These are phyloP conservation scores for Hiodon tergisus DNA, from an alignment of 2,113 vertebrate species.

Conservation along the genomic window DNA sequence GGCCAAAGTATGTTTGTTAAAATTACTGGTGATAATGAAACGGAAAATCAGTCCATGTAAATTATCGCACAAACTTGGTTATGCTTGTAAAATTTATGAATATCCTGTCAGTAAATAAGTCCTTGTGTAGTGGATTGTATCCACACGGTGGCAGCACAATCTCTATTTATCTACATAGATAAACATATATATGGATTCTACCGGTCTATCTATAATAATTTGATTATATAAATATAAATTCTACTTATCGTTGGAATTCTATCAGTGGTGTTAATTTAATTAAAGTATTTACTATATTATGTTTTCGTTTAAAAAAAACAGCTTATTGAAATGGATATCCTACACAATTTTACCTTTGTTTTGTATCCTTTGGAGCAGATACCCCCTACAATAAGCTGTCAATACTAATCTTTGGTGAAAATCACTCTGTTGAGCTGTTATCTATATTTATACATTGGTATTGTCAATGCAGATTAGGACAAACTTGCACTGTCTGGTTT, in stretches of 20 bases:
- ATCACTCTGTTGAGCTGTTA: background rate
- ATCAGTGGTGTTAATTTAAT: background rate
- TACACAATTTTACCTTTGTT: background rate
- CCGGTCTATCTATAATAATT: too few relatives aligned
- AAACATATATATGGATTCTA: too few relatives aligned
- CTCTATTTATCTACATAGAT: background rate
- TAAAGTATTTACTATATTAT: background rate
- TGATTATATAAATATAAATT: too few relatives aligned
- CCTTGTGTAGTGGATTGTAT: background rate
- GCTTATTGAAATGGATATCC: constrained; percentile 9
- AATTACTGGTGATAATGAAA: background rate
- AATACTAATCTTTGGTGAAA: constrained; percentile 3
- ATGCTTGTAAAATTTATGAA: background rate
- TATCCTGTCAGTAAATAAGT: background rate
- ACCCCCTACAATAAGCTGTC: constrained; percentile 8
- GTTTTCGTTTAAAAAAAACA: background rate
- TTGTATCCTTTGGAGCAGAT: constrained; percentile 1
- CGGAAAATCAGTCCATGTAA: too few relatives aligned
- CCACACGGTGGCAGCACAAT: constrained; percentile 22
- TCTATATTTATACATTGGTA: constrained; percentile 1
- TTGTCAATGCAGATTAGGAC: background rate
- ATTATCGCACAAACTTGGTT: too few relatives aligned
- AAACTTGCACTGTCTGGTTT: background rate
- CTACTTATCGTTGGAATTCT: background rate
- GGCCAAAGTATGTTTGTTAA: background rate